Evolutionary conservation across 2,797 vertebrate species (phyloP).

Genomic region (Nasua narica): DNA sequence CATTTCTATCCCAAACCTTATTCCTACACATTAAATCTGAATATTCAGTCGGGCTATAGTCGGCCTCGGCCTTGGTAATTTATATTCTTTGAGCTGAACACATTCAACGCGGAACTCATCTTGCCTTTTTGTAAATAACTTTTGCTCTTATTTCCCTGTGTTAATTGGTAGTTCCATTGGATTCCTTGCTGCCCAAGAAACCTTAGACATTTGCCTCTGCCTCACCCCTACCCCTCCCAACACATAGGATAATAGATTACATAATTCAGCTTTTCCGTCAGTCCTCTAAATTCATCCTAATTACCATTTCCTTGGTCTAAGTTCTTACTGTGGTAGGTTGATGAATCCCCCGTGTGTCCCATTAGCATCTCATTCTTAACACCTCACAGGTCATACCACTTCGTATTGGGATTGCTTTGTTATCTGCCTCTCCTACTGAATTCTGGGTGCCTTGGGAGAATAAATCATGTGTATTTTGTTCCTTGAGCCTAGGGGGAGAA

Average conservation of each 20-base stretch:
- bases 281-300: background rate
- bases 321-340: background rate
- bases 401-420: background rate
- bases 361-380: background rate
- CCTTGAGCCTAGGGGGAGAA: background rate
- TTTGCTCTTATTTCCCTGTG: background rate
- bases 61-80: background rate
- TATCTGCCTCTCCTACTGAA: background rate
- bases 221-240: too few species aligned
- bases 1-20: too few species aligned
- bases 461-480: background rate
- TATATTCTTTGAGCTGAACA: background rate
- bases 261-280: background rate
- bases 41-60: background rate
- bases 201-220: background rate
- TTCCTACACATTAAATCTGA: background rate
- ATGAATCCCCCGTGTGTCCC: background rate
- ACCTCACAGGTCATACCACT: fast-evolving
- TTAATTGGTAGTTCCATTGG: background rate
- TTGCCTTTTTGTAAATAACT: background rate
- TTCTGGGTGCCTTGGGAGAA: background rate
- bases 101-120: background rate
- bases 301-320: background rate
- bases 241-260: background rate
- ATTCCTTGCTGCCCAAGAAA: background rate